These are phyloP conservation scores for Acridotheres tristis DNA, from an alignment of 2,797 vertebrate species.

Conservation along the genomic window DNA sequence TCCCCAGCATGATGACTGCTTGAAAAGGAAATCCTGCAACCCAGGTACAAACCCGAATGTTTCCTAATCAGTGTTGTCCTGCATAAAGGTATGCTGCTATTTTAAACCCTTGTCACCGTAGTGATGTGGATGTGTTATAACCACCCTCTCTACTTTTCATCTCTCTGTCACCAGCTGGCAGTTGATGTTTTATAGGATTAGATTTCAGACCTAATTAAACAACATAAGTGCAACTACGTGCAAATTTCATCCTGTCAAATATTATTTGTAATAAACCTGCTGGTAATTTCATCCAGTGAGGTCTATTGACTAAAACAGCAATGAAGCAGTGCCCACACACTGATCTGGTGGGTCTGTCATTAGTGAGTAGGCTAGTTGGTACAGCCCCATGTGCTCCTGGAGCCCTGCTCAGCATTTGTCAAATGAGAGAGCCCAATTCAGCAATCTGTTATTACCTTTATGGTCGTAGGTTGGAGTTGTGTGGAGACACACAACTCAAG, in stretches of 20 bases:
- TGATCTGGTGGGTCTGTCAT: neutral
- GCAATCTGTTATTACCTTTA: neutral
- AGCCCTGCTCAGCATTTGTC: neutral
- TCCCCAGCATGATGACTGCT: neutral
- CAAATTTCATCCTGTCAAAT: conserved; percentile 46
- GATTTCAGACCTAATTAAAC: conserved; percentile 57
- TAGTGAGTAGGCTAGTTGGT: neutral
- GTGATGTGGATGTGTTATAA: neutral
- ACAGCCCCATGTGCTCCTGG: neutral
- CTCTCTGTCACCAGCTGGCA: conserved; percentile 13
- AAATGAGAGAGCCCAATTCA: neutral
- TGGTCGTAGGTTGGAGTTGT: too few relatives aligned
- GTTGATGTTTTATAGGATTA: conserved; percentile 44
- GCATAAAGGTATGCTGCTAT: neutral
- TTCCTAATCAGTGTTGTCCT: neutral
- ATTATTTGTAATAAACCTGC: conserved; percentile 36
- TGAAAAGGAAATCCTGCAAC: neutral
- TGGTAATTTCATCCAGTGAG: neutral
- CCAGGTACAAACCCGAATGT: neutral
- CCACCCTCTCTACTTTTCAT: neutral
- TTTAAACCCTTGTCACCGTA: neutral
- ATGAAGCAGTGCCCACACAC: neutral
- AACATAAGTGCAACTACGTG: neutral
- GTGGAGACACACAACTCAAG: too few relatives aligned
- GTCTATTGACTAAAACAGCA: neutral